Conservation (phyloP, 2,888 invertebrate species). For the Tenthredo scrophulariae region DNA sequence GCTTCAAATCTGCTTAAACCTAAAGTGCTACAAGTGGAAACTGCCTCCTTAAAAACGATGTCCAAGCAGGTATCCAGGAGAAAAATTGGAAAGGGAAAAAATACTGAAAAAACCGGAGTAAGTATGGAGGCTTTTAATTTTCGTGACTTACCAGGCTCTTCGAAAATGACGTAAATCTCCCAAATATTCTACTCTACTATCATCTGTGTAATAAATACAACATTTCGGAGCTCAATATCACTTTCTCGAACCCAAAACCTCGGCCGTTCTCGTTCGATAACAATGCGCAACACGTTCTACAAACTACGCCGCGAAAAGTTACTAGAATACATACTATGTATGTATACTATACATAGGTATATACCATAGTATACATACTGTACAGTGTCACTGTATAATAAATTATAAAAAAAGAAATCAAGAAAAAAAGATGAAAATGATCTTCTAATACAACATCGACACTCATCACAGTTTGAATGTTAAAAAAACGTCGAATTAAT, state of each 20-base stretch:
- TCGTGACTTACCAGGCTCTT: constrained; percentile 62
- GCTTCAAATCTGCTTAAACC: background rate
- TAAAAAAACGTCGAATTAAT: background rate
- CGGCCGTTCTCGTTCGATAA: constrained; percentile 51
- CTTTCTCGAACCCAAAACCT: constrained; percentile 28
- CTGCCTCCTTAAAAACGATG: constrained; percentile 63
- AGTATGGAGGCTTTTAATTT: constrained; percentile 56
- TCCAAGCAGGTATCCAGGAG: constrained; percentile 67
- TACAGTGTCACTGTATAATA: background rate
- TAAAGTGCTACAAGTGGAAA: background rate
- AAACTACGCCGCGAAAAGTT: constrained; percentile 53
- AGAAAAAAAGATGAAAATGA: background rate
- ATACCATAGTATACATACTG: too few relatives aligned
- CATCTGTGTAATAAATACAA: constrained; percentile 70
- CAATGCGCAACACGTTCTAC: constrained; percentile 50
- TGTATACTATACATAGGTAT: too few relatives aligned
- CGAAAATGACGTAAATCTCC: constrained; percentile 56
- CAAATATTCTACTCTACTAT: constrained; percentile 61
- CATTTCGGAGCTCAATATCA: constrained; percentile 66
- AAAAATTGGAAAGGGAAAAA: constrained; percentile 57
- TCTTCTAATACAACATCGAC: background rate
- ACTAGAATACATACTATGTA: constrained; percentile 32
- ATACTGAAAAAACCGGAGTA: constrained; percentile 64
- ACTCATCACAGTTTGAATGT: background rate
- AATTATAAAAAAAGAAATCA: too few relatives aligned